These are phyloP conservation scores for Eupeodes corollae DNA, from an alignment of 1,140 invertebrate genomes.

Conservation along the genomic window DNA sequence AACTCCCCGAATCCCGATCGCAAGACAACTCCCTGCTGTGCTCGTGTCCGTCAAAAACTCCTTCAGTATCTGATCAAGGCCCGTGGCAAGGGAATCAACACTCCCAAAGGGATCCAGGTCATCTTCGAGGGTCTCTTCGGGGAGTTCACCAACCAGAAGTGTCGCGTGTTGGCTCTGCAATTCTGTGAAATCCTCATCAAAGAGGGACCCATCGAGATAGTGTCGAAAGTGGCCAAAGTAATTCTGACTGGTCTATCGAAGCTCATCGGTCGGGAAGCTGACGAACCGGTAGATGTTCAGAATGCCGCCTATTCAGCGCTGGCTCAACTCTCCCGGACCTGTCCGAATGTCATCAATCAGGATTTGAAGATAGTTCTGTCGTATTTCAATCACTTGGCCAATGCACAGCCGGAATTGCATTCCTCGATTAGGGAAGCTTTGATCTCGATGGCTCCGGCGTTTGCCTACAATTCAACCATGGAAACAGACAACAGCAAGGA, in stretches of 20 bases:
- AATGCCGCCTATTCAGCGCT: constrained; percentile 31
- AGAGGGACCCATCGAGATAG: constrained; percentile 49
- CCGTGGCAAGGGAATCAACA: constrained; percentile 62
- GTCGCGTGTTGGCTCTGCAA: constrained; percentile 68
- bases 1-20: constrained; percentile 40
- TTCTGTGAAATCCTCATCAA: constrained; percentile 71
- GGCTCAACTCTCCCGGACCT: constrained; percentile 47
- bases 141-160: constrained; percentile 65
- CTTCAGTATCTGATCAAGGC: constrained; percentile 73
- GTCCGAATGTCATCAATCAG: constrained; percentile 57
- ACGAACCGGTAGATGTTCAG: constrained; percentile 33
- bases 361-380: constrained; percentile 29
- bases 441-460: constrained; percentile 57
- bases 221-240: constrained; percentile 51
- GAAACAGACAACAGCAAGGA: constrained; percentile 1
- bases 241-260: constrained; percentile 60
- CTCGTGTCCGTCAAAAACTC: constrained; percentile 71
- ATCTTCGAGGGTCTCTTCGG: constrained; percentile 82
- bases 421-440: constrained; percentile 58
- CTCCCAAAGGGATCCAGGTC: constrained; percentile 71
- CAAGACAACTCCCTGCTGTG: constrained; percentile 60
- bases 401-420: constrained; percentile 45
- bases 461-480: constrained; percentile 40
- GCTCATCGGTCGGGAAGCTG: constrained; percentile 48
- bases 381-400: constrained; percentile 44